Percentiles rank a stretch among this genome's conserved stretches.
These are phyloP conservation scores for Danaus melanippus DNA, from an alignment of 1,140 invertebrate genomes.

Conservation along the genomic window DNA sequence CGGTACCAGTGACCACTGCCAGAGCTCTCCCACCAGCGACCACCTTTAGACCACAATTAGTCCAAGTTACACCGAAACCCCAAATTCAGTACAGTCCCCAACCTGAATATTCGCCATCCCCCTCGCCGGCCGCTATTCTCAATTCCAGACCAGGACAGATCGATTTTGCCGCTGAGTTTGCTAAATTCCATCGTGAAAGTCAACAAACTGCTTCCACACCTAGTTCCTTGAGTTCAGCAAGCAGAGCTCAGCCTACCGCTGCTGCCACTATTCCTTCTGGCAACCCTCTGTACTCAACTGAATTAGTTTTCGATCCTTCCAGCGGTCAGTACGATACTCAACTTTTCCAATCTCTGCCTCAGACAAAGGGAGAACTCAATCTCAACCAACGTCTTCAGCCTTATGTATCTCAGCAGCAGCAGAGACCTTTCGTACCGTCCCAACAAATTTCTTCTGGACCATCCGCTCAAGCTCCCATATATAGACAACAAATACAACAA, in stretches of 20 bases:
- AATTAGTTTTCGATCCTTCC: slow-evolving; percentile 83
- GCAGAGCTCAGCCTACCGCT: slow-evolving; percentile 41
- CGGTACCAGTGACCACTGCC: slow-evolving; percentile 76
- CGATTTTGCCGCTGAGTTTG: slow-evolving; percentile 82
- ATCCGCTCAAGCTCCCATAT: slow-evolving; percentile 51
- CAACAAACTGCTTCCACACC: slow-evolving; percentile 71
- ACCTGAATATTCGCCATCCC: slow-evolving; percentile 56
- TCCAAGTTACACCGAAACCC: slow-evolving; percentile 75
- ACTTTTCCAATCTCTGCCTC: slow-evolving; percentile 82
- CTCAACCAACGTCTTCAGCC: slow-evolving; percentile 82
- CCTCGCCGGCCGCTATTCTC: slow-evolving; percentile 44
- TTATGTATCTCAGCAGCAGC: slow-evolving; percentile 76
- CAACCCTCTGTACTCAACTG: slow-evolving; percentile 81
- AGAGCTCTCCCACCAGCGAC: slow-evolving; percentile 77
- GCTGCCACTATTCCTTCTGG: slow-evolving; percentile 54
- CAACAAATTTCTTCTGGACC: slow-evolving; percentile 52
- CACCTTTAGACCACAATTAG: slow-evolving; percentile 75
- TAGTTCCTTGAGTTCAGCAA: slow-evolving; percentile 37
- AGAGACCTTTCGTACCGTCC: slow-evolving; percentile 60
- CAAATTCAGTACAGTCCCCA: slow-evolving; percentile 75
- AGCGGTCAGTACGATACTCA: slow-evolving; percentile 86
- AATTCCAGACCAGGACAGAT: slow-evolving; percentile 70
- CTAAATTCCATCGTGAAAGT: slow-evolving; percentile 84
- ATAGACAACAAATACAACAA: slow-evolving; percentile 57
- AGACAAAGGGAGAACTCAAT: slow-evolving; percentile 79